Percentiles rank a stretch among this genome's conserved stretches.
Evolutionary conservation across 2,113 vertebrate species (phyloP).

Genomic region (Columbina picui): DNA sequence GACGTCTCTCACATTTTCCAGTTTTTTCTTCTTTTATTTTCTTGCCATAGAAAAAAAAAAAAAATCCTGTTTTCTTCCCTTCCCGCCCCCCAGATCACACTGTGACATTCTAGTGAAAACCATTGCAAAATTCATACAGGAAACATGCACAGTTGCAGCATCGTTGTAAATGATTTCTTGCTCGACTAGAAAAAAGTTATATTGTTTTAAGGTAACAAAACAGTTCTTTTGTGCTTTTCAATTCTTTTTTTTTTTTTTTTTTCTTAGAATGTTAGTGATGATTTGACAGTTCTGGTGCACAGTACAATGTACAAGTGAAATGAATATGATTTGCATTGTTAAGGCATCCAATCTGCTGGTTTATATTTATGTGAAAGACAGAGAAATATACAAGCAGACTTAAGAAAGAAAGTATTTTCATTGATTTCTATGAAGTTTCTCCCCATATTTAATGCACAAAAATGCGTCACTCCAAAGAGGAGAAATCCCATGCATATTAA

Average conservation of each 20-base stretch:
- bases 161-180: constrained; percentile 81
- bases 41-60: constrained; percentile 66
- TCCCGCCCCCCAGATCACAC: constrained; percentile 74
- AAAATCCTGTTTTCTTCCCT: constrained; percentile 68
- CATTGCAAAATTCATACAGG: constrained; percentile 81
- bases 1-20: constrained; percentile 80
- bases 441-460: constrained; percentile 89
- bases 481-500: constrained; percentile 96
- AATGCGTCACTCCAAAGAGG: constrained; percentile 86
- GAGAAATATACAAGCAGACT: constrained; percentile 94
- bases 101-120: constrained; percentile 83
- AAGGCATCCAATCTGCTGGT: constrained; percentile 99
- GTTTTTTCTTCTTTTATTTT: constrained; percentile 79
- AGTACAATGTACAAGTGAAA: constrained; percentile 96
- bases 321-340: constrained; percentile 98
- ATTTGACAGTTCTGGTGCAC: constrained; percentile 90
- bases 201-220: constrained; percentile 89
- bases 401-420: constrained; percentile 91
- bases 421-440: constrained; percentile 85
- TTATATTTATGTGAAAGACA: constrained; percentile 95
- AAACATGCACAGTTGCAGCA: constrained; percentile 85
- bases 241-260: constrained; percentile 79
- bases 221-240: constrained; percentile 97
- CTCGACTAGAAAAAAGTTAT: constrained; percentile 85
- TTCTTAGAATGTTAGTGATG: constrained; percentile 91